Evolutionary conservation across 1,140 invertebrate genomes (phyloP).

Genomic region (Trichonephila clavipes): DNA sequence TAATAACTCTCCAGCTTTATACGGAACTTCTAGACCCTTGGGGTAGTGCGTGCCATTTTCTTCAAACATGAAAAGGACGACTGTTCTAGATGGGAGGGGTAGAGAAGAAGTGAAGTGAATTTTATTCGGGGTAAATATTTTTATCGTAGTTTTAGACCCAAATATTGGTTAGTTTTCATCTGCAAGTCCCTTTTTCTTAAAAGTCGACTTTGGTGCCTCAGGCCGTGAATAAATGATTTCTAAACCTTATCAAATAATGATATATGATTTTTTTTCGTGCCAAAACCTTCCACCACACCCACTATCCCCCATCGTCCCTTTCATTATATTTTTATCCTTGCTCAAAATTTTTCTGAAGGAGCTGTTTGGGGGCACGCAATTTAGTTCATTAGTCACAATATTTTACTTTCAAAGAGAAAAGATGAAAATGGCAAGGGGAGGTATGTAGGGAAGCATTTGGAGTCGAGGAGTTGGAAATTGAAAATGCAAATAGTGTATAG

Average conservation of each 20-base stretch:
- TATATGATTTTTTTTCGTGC: constrained; percentile 15
- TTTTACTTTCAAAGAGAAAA: constrained; percentile 29
- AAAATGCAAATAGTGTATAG: constrained; percentile 58
- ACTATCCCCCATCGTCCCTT: not conserved
- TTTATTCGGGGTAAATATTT: constrained; percentile 47
- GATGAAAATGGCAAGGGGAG: not conserved
- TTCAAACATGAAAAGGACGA: constrained; percentile 16
- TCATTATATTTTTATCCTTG: constrained; percentile 20
- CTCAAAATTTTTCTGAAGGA: constrained; percentile 27
- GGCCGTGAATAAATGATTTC: constrained; percentile 64
- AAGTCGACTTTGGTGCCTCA: not conserved
- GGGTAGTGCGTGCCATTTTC: constrained; percentile 6
- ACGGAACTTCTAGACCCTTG: constrained; percentile 6
- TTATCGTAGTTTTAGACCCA: constrained; percentile 8
- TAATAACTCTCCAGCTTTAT: constrained; percentile 17
- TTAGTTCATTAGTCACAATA: constrained; percentile 65
- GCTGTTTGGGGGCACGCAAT: constrained; percentile 29
- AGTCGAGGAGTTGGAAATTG: constrained; percentile 26
- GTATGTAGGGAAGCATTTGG: not conserved
- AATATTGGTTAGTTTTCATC: constrained; percentile 44
- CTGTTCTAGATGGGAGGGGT: not conserved
- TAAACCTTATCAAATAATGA: constrained; percentile 65
- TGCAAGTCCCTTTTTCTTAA: not conserved
- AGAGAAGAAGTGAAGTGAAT: not conserved
- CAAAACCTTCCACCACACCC: not conserved